Percentiles rank a stretch among this genome's conserved stretches.
Conservation (phyloP, 2,797 vertebrate species). For the Pyrrhura leucotis region DNA sequence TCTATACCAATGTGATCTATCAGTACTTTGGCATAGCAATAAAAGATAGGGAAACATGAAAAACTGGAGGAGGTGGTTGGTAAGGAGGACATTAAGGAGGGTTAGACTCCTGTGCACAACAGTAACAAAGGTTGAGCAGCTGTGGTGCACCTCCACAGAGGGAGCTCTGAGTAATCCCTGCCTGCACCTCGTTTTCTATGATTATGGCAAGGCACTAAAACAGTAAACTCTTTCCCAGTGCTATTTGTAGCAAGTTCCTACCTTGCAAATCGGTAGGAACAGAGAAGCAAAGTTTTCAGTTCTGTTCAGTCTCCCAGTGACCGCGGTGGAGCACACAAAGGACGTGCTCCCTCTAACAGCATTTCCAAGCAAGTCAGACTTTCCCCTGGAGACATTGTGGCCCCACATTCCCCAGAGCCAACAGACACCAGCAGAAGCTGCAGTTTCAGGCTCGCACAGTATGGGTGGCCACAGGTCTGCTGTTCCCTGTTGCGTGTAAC, state of each 20-base stretch:
- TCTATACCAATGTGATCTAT: neutral
- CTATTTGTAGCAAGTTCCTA: neutral
- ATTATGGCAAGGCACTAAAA: neutral
- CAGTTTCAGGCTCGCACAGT: neutral
- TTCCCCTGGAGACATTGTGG: neutral
- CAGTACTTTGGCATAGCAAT: neutral
- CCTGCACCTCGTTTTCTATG: neutral
- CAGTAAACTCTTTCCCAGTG: neutral
- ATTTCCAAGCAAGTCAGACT: neutral
- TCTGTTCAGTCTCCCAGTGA: neutral
- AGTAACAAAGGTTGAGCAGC: neutral
- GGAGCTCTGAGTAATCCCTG: neutral
- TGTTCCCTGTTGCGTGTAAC: neutral
- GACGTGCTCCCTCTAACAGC: neutral
- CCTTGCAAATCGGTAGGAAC: neutral
- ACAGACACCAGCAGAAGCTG: neutral
- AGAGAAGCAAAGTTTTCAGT: neutral
- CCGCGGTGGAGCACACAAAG: fast-evolving
- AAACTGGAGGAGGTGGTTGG: neutral
- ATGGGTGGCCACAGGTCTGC: fast-evolving
- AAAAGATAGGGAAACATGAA: neutral
- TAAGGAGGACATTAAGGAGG: neutral
- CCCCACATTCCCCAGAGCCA: neutral
- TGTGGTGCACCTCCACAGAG: neutral
- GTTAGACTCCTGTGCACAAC: neutral